Percentiles rank a stretch among this genome's conserved stretches.
phyloP scores from a whole-genome alignment of 2,797 vertebrate genomes.

The Lophotriccus pileatus region DNA sequence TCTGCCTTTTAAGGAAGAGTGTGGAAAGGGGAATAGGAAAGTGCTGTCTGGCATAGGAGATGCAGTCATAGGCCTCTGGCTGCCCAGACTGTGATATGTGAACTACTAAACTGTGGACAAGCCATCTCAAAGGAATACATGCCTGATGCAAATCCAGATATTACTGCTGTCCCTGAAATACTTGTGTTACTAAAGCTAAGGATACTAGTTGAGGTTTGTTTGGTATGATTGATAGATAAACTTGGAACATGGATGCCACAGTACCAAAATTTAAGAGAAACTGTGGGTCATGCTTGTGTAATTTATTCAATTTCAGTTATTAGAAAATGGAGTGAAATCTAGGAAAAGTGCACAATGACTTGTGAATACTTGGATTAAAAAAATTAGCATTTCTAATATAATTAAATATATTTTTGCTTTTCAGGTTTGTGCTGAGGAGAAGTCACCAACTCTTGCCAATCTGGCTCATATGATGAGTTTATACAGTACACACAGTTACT shows the following conservation, averaged over 20 bases:
- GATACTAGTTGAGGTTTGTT: neutral
- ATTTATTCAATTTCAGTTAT: neutral
- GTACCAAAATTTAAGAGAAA: neutral
- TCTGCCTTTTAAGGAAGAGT: neutral
- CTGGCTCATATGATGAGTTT: conserved; percentile 99
- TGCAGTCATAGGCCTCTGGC: neutral
- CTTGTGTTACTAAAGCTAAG: rapidly evolving
- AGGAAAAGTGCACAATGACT: neutral
- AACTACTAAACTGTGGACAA: neutral
- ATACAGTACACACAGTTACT: conserved; percentile 96
- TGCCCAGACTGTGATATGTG: neutral
- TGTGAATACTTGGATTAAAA: neutral
- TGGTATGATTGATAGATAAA: neutral
- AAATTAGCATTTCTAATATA: neutral
- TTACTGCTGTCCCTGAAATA: neutral
- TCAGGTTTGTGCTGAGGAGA: conserved; percentile 90
- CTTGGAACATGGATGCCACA: neutral
- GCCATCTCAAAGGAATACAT: neutral
- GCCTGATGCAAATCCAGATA: neutral
- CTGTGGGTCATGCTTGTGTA: neutral
- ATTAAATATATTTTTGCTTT: neutral
- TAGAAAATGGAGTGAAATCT: neutral
- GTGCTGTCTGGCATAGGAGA: neutral
- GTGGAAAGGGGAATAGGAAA: neutral
- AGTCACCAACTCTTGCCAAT: conserved; percentile 91